Conservation (phyloP, 2,888 invertebrate genomes). For the Campoplex nolae region DNA sequence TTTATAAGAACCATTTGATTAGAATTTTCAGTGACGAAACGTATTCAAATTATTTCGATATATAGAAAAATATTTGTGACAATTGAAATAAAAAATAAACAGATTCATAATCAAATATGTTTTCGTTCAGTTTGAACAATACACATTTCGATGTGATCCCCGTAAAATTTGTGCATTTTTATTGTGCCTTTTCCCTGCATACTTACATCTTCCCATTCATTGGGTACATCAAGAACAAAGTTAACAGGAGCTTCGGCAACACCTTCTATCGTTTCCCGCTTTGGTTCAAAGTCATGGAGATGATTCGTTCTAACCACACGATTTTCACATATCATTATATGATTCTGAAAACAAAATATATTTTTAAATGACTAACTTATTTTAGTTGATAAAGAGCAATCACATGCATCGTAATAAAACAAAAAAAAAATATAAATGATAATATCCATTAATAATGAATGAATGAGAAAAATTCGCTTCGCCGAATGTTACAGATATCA, state of each 20-base stretch:
- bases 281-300: slow-evolving; percentile 58
- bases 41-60: no score
- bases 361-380: neutral
- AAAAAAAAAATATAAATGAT: no score
- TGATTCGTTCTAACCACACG: slow-evolving; percentile 22
- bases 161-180: neutral
- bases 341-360: slow-evolving; percentile 20
- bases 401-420: neutral
- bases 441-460: no score
- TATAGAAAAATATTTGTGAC: no score
- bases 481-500: no score
- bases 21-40: no score
- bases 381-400: neutral
- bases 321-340: slow-evolving; percentile 58
- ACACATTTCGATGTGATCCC: no score
- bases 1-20: no score
- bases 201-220: slow-evolving; percentile 54
- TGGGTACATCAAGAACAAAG: slow-evolving; percentile 12
- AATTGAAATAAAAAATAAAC: no score
- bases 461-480: no score
- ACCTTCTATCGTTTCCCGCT: slow-evolving; percentile 58
- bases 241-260: slow-evolving; percentile 48
- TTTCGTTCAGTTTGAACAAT: no score
- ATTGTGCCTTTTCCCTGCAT: neutral
- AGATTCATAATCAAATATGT: no score